These are phyloP conservation scores for Mirza zaza DNA, from an alignment of 2,113 vertebrate species.

Conservation along the genomic window DNA sequence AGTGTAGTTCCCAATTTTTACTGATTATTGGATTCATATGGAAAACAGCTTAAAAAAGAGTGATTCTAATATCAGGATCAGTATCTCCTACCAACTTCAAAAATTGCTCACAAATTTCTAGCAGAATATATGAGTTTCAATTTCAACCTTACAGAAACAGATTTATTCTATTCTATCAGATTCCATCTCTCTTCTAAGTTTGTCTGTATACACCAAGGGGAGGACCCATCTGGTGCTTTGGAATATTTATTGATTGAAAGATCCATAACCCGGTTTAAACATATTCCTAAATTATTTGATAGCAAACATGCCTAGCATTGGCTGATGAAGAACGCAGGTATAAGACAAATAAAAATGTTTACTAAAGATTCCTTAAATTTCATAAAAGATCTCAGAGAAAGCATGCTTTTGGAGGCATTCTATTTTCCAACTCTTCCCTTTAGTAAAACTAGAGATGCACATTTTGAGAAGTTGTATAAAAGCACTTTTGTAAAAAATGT, in stretches of 20 bases:
- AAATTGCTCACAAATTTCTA: background rate
- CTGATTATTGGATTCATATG: background rate
- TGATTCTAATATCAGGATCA: background rate
- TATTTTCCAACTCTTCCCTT: background rate
- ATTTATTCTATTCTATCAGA: background rate
- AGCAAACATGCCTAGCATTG: background rate
- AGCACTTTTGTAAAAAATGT: background rate
- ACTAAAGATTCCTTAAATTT: background rate
- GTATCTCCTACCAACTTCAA: background rate
- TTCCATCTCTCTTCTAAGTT: background rate
- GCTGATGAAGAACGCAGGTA: background rate
- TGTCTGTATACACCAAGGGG: background rate
- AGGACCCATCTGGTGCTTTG: background rate
- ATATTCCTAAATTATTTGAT: background rate
- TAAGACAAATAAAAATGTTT: background rate
- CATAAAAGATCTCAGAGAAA: background rate
- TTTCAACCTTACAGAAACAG: background rate
- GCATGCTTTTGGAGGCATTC: background rate
- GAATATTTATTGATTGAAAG: background rate
- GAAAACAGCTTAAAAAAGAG: background rate
- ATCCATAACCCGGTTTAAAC: background rate
- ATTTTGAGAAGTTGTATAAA: background rate
- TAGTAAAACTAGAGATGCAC: background rate
- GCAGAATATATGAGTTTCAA: background rate
- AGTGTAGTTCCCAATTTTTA: background rate